Percentiles rank a stretch among this genome's conserved stretches.
Conservation (phyloP, 2,113 vertebrate species). For the Edolisoma coerulescens region DNA sequence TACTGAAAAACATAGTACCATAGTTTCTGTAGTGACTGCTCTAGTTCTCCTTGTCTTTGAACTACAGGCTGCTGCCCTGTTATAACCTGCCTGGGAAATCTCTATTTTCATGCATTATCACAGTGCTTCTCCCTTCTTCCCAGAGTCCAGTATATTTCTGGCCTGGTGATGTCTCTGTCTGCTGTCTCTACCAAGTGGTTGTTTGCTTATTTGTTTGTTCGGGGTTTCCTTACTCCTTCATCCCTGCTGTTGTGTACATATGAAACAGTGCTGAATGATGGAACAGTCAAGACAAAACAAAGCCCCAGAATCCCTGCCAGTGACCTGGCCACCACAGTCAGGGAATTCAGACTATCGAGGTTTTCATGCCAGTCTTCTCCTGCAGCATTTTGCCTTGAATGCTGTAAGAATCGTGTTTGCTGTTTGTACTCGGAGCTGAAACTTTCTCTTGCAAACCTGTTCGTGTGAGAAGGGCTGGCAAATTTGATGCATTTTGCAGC, state of each 20-base stretch:
- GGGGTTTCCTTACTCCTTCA: background rate
- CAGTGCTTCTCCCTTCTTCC: background rate
- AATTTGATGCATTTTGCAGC: background rate
- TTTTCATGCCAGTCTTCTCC: background rate
- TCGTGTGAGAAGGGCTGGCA: background rate
- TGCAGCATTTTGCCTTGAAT: background rate
- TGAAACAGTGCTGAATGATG: background rate
- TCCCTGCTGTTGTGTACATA: background rate
- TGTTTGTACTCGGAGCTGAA: background rate
- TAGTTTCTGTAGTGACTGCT: background rate
- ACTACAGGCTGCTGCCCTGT: background rate
- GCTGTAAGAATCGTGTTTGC: background rate
- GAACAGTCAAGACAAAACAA: background rate
- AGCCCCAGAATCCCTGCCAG: background rate
- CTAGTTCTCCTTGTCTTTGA: background rate
- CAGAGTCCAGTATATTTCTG: background rate
- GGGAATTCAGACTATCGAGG: background rate
- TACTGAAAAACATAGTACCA: background rate
- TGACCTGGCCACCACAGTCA: background rate
- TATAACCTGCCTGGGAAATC: background rate
- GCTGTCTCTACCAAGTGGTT: background rate
- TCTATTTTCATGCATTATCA: background rate
- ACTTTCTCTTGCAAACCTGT: constrained; percentile 2
- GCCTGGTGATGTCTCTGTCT: constrained; percentile 46
- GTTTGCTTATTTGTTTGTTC: background rate